These are phyloP conservation scores for Kradibia gibbosae DNA, from an alignment of 1,140 invertebrate species.

Conservation along the genomic window DNA sequence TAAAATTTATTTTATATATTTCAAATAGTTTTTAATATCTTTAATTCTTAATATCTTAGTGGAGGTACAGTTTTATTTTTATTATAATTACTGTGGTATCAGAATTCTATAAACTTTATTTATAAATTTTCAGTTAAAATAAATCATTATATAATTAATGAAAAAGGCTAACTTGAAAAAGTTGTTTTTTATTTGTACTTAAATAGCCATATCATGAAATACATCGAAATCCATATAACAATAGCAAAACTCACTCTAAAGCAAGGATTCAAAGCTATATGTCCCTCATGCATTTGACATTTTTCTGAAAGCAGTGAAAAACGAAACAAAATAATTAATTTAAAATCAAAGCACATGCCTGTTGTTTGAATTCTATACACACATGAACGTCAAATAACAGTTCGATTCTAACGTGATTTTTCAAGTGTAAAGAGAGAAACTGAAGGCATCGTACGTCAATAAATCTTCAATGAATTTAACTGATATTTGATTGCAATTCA, in stretches of 20 bases:
- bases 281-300: slow-evolving; percentile 43
- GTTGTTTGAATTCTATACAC: slow-evolving; percentile 7
- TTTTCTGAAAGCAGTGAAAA: slow-evolving; percentile 35
- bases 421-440: slow-evolving; percentile 41
- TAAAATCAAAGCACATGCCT: slow-evolving; percentile 42
- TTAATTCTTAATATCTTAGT: no score
- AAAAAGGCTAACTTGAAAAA: no score
- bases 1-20: no score
- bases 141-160: no score
- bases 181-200: no score
- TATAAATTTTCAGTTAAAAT: no score
- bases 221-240: slow-evolving; percentile 24
- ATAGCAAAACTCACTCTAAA: slow-evolving; percentile 4
- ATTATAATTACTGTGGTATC: no score
- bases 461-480: slow-evolving; percentile 27
- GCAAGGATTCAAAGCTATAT: slow-evolving; percentile 29
- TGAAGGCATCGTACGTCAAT: slow-evolving; percentile 22
- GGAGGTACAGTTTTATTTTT: no score
- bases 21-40: no score
- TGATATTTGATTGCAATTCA: slow-evolving; percentile 11
- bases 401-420: slow-evolving; percentile 40
- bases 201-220: neutral
- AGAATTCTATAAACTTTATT: no score
- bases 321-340: slow-evolving; percentile 44
- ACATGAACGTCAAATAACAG: slow-evolving; percentile 35